Percentiles rank a stretch among this genome's conserved stretches.
Conservation (phyloP, 2,797 vertebrate genomes). For the Ptychobarbus kaznakovi region DNA sequence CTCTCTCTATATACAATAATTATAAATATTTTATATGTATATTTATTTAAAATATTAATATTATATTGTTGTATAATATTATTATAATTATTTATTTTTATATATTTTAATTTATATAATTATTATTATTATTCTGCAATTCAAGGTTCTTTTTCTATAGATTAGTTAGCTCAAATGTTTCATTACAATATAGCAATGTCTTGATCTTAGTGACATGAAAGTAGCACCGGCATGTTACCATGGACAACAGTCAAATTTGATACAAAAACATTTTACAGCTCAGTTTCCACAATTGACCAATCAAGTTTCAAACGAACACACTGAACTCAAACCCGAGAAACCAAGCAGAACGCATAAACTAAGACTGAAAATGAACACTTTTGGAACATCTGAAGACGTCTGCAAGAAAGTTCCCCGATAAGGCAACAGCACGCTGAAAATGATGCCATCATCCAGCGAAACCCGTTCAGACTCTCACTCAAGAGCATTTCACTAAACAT, state of each 20-base stretch:
- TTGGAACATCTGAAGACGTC: background rate
- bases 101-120: no score
- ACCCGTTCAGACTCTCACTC: slow-evolving; percentile 14
- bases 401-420: slow-evolving; percentile 7
- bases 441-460: background rate
- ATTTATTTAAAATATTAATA: no score
- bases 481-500: slow-evolving; percentile 20
- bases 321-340: background rate
- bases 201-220: background rate
- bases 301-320: background rate
- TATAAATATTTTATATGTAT: background rate
- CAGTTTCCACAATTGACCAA: background rate
- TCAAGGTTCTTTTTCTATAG: background rate
- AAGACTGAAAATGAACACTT: background rate
- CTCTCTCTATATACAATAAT: background rate
- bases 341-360: background rate
- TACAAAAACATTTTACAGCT: background rate
- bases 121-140: background rate
- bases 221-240: background rate
- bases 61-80: no score
- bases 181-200: background rate
- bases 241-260: background rate
- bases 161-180: background rate
- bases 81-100: no score
- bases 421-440: slow-evolving; percentile 14